Conservation (phyloP, 2,113 vertebrate genomes). For the Mormoops blainvillei region DNA sequence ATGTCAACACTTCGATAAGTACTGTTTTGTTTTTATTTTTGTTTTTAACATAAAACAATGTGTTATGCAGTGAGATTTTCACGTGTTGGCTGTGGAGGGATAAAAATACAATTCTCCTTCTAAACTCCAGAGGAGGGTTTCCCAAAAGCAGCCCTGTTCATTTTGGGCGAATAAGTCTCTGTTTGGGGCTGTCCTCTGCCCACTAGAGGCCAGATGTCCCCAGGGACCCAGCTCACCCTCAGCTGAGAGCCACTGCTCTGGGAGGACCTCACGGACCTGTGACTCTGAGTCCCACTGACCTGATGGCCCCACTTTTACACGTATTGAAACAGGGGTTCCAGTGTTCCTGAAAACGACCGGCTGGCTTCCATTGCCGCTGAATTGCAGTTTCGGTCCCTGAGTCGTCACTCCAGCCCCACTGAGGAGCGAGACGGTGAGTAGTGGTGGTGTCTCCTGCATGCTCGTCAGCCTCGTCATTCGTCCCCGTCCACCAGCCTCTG, state of each 20-base stretch:
- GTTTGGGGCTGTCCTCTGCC: background rate
- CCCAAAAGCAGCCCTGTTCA: accelerated
- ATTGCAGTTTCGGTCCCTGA: conserved; percentile 94
- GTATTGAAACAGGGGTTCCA: conserved; percentile 86
- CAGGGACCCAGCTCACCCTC: background rate
- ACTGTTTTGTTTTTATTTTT: background rate
- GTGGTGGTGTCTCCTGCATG: accelerated
- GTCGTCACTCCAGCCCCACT: conserved; percentile 97
- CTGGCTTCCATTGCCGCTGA: conserved; percentile 93
- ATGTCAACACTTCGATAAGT: background rate
- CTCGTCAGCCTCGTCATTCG: accelerated
- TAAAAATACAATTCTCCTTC: background rate
- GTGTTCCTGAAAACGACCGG: conserved; percentile 94
- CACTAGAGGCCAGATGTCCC: background rate
- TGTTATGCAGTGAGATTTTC: background rate
- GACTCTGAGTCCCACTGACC: background rate
- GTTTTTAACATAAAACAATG: background rate
- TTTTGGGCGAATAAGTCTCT: background rate
- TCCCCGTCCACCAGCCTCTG: accelerated
- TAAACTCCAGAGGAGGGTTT: background rate
- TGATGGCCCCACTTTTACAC: background rate
- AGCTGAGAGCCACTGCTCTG: background rate
- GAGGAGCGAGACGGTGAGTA: conserved; percentile 94
- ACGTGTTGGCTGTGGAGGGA: background rate
- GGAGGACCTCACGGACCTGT: background rate